phyloP scores from a whole-genome alignment of 2,888 invertebrate species.

The Artemia sinica region DNA sequence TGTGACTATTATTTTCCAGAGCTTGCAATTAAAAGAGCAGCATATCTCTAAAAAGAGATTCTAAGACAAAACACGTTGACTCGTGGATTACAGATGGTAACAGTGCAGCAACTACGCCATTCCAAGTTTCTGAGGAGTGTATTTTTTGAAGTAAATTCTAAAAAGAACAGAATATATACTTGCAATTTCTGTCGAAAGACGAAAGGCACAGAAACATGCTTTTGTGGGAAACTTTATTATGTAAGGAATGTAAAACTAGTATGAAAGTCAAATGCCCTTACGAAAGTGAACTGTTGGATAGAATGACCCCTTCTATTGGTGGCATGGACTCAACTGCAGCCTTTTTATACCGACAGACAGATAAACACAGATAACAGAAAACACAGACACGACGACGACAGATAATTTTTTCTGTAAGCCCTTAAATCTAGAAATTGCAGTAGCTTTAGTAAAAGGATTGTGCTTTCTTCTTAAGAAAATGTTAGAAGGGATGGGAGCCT shows the following conservation, averaged over 20 bases:
- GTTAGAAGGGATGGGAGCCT: not conserved
- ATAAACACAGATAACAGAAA: not conserved
- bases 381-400: not conserved
- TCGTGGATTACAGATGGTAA: not conserved
- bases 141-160: too few relatives aligned
- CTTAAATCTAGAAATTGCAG: not conserved
- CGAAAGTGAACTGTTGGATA: not conserved
- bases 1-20: slow-evolving; percentile 1
- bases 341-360: not conserved
- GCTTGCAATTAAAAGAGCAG: not conserved
- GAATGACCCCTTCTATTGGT: not conserved
- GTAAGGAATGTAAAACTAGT: not conserved
- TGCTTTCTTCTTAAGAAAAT: not conserved
- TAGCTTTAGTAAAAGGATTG: not conserved
- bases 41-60: not conserved
- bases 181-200: not conserved
- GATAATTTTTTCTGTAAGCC: too few relatives aligned
- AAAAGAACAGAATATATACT: too few relatives aligned
- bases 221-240: not conserved
- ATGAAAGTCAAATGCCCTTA: not conserved
- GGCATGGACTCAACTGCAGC: not conserved
- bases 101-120: not conserved
- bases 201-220: not conserved
- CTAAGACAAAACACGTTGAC: not conserved
- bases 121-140: not conserved